Conservation (phyloP, 64 coral and sea anemone genomes). For the Catalaphyllia jardinei region DNA sequence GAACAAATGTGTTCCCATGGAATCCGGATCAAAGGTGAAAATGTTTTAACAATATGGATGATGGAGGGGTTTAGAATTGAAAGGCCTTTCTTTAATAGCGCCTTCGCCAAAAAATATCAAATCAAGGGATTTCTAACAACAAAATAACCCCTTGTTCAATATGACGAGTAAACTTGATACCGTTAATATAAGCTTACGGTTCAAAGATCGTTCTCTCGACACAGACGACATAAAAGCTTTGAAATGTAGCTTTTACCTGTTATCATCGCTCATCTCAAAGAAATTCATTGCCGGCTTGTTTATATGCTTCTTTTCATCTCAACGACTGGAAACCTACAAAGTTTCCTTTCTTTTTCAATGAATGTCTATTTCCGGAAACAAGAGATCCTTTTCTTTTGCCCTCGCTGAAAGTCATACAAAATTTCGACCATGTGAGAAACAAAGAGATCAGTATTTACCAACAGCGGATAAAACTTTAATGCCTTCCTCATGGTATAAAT, state of each 20-base stretch:
- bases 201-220: conserved; percentile 19
- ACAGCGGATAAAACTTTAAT: conserved; percentile 68
- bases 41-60: not conserved
- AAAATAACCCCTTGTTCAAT: not conserved
- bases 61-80: not conserved
- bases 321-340: not conserved
- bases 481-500: conserved; percentile 54
- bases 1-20: conserved; percentile 32
- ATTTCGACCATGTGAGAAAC: conserved; percentile 1
- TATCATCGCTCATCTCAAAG: conserved; percentile 26
- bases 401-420: conserved; percentile 25
- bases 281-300: conserved; percentile 22
- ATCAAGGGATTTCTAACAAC: not conserved
- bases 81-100: too few species aligned
- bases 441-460: conserved; percentile 33
- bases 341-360: not conserved
- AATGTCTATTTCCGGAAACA: conserved; percentile 16
- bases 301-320: not conserved
- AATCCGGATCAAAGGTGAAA: not conserved
- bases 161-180: conserved; percentile 15
- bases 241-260: conserved; percentile 10
- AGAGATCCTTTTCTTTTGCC: not conserved
- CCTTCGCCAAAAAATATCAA: not conserved
- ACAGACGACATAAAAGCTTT: not conserved
- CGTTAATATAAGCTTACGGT: not conserved